Evolutionary conservation across 2,888 invertebrate genomes (phyloP).

Genomic region (Maniola hyperantus): DNA sequence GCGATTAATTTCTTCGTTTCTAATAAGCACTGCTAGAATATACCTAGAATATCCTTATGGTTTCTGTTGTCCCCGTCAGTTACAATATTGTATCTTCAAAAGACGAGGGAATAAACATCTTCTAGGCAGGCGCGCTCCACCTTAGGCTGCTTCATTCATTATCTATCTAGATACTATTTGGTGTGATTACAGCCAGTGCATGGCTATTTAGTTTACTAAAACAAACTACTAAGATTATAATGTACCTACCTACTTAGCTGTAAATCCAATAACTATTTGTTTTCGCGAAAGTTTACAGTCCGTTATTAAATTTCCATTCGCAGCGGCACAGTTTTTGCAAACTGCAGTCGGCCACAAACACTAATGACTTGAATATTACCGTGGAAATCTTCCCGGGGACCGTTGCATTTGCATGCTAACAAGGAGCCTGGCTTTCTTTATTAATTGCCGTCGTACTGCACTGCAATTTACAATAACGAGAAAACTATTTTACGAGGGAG

Average conservation of each 20-base stretch:
- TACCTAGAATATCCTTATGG: too few relatives aligned
- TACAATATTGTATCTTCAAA: too few relatives aligned
- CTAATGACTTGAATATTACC: conserved; percentile 70
- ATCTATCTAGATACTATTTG: too few relatives aligned
- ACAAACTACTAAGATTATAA: too few relatives aligned
- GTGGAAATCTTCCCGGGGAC: conserved; percentile 59
- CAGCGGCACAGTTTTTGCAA: conserved; percentile 53
- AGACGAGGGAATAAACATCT: too few relatives aligned
- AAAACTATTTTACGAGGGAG: conserved; percentile 23
- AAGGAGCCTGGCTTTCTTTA: conserved; percentile 57
- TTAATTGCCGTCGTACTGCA: conserved; percentile 53
- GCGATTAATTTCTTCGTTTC: too few relatives aligned
- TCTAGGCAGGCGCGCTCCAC: too few relatives aligned
- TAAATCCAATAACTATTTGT: conserved; percentile 20
- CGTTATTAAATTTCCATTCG: conserved; percentile 39
- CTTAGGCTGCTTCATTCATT: too few relatives aligned
- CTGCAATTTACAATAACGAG: conserved; percentile 29
- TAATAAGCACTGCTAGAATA: too few relatives aligned
- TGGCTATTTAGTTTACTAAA: too few relatives aligned
- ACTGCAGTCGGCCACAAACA: conserved; percentile 58
- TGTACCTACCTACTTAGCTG: neutral
- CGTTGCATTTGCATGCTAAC: conserved; percentile 69
- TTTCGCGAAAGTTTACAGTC: conserved; percentile 26
- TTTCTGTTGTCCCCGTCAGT: too few relatives aligned
- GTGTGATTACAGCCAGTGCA: too few relatives aligned